Evolutionary conservation across 1,140 invertebrate genomes (phyloP), one percentile per base, ranked within the genome.

Genomic region (Holotrichia oblita): DNA sequence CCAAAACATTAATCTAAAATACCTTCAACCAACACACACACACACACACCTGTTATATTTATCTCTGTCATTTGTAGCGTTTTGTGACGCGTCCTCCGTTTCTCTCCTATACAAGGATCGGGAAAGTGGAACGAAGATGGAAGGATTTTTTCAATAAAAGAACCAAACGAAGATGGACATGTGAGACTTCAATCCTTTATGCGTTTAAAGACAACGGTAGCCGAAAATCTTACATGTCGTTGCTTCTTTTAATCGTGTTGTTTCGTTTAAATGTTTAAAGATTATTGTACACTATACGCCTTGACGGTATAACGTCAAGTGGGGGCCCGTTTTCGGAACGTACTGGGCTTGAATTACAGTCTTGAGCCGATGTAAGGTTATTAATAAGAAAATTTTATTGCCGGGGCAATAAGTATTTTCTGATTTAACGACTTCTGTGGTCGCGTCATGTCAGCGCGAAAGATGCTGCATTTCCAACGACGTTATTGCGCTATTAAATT

Each of bases 1-100:
- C 14, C 48, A 17, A 55, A 55, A 55, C 48, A 55, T 55, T 55
- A 55, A 55, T 55, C 48, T 55, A 55, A 55, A 55, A 55, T 55
- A 55, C 48, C 6, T 55, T 55, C 17, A 55, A 17, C 48, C 48
- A 17, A 55, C 27, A 34, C 27, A 17, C 14, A 48, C 10, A 48
- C 44, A 48, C 12, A 55, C 48, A 55, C 48, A 55, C 48, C 48
- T 55, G 48, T 55, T 55, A 14, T 55, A 55, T 55, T 55, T 55
- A 55, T 55, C 48, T 55, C 48, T 55, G 48, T 55, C 48, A 55
- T 55, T 55, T 55, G 48, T 55, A 55, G n/a, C 3, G 48, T 55
- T 17, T 17, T 17, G 48, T 55, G 48, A 17, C n/a, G 48, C 14
- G n/a, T 55, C 48, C 3, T 55, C 48, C 48, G 17, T 34, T 34